Conservation (phyloP, 2,797 vertebrate species). For the Myiotriccus ornatus region DNA sequence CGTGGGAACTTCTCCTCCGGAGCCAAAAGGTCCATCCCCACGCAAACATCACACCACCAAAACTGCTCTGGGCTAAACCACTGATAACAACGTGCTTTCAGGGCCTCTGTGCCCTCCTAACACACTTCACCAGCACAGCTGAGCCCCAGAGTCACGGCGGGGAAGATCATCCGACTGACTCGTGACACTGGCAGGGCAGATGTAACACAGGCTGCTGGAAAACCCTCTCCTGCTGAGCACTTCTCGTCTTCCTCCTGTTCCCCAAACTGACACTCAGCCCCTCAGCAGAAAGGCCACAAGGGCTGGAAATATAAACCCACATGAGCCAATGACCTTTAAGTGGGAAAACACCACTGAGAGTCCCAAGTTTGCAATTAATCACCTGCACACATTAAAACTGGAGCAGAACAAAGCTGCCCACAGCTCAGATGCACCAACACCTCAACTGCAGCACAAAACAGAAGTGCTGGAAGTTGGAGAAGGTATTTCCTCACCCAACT, state of each 20-base stretch:
- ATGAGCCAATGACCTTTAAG: background rate
- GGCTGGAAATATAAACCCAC: background rate
- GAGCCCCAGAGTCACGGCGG: accelerated
- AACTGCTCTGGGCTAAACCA: background rate
- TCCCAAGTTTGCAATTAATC: background rate
- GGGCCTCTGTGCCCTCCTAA: background rate
- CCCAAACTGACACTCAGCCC: background rate
- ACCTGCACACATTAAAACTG: background rate
- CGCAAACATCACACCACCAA: background rate
- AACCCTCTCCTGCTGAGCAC: background rate
- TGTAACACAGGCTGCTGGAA: background rate
- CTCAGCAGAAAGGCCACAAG: background rate
- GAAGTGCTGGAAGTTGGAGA: background rate
- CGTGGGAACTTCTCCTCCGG: background rate
- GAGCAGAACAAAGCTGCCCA: background rate
- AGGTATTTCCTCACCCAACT: background rate
- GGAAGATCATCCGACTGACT: background rate
- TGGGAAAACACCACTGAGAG: accelerated
- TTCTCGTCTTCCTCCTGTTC: background rate
- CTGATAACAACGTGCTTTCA: accelerated
- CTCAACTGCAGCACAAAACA: background rate
- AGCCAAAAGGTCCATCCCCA: background rate
- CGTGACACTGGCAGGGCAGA: background rate
- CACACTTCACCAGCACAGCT: background rate
- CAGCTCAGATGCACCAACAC: background rate